phyloP scores from a whole-genome alignment of 1,140 invertebrate species.

The Aphis craccivora region DNA sequence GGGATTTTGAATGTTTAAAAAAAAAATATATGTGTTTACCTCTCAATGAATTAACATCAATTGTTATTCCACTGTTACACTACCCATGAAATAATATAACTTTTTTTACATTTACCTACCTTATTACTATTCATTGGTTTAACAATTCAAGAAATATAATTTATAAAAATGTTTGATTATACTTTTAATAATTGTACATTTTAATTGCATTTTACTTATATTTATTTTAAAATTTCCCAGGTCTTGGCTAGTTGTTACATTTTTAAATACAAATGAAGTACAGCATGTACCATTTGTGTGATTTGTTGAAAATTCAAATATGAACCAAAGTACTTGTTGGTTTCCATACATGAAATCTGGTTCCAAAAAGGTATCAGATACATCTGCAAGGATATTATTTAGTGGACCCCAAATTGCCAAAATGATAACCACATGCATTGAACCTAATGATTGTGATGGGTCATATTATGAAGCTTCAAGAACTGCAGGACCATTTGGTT shows the following conservation, averaged over 20 bases:
- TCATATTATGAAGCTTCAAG: slow-evolving; percentile 6
- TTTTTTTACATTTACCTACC: not conserved
- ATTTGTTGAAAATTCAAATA: not conserved
- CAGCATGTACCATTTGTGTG: not conserved
- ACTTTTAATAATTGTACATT: not conserved
- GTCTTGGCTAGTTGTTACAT: not conserved
- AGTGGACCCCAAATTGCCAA: not conserved
- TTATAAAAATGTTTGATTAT: not conserved
- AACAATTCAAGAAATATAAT: not conserved
- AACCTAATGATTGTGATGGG: not conserved
- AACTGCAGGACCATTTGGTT: slow-evolving; percentile 1
- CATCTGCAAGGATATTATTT: not conserved
- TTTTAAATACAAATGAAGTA: not conserved
- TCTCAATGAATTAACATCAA: not conserved
- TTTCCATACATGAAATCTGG: not conserved
- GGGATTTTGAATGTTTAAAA: not conserved
- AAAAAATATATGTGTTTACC: not conserved
- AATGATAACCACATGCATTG: not conserved
- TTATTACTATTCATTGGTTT: not conserved
- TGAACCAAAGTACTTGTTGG: not conserved
- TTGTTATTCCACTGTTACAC: slow-evolving; percentile 12
- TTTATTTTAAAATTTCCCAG: not conserved
- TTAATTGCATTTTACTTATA: not conserved
- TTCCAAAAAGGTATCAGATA: not conserved
- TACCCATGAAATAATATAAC: not conserved